phyloP scores from a whole-genome alignment of 2,797 vertebrate genomes.

The Mionectes olivaceus region DNA sequence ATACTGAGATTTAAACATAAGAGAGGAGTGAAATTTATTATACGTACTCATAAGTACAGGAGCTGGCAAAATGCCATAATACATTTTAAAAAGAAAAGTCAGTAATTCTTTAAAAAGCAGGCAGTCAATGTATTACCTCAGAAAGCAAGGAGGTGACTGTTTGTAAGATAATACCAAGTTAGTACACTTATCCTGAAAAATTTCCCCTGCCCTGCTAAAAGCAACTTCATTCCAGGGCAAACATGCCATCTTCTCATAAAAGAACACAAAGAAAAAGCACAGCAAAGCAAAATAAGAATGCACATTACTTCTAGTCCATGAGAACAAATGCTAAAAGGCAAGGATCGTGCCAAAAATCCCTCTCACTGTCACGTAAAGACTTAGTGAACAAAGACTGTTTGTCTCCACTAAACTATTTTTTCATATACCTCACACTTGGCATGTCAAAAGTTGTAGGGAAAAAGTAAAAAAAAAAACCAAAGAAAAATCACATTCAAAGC shows the following conservation, averaged over 20 bases:
- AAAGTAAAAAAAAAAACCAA: neutral
- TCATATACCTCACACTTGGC: slow-evolving; percentile 6
- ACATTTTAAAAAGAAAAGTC: neutral
- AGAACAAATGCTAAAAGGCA: slow-evolving; percentile 46
- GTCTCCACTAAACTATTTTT: slow-evolving; percentile 37
- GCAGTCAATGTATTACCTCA: neutral
- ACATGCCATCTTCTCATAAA: neutral
- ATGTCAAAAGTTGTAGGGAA: neutral
- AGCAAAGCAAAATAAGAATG: slow-evolving; percentile 37
- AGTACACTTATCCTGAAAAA: neutral
- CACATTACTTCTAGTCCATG: slow-evolving; percentile 8
- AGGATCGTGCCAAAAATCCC: slow-evolving; percentile 40
- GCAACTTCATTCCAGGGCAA: neutral
- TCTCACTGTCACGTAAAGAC: slow-evolving; percentile 34
- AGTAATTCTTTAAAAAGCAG: neutral
- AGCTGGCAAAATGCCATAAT: neutral
- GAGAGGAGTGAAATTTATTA: neutral
- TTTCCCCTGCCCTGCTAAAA: neutral
- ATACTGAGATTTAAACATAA: neutral
- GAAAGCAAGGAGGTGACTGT: neutral
- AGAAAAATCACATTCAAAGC: slow-evolving; percentile 1
- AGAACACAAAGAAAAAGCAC: slow-evolving; percentile 36
- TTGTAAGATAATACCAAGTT: neutral
- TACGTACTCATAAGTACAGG: neutral
- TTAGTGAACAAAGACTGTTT: slow-evolving; percentile 51